Evolutionary conservation across 1,140 invertebrate genomes (phyloP).

Genomic region (Lepidostoma basale): DNA sequence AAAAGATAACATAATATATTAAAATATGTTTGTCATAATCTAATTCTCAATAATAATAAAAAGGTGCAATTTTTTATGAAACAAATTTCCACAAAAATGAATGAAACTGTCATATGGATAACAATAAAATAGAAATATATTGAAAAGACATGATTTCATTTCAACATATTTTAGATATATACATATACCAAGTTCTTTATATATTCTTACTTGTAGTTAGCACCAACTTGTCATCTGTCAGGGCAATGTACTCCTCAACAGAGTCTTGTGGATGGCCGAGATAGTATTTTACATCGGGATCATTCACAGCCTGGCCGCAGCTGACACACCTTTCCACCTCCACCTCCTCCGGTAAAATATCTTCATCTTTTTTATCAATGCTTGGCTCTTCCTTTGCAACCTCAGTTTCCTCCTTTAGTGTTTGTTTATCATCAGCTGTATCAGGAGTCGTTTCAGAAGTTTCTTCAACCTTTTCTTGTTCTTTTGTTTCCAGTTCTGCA

Average conservation of each 20-base stretch:
- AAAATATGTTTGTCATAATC: too few relatives aligned
- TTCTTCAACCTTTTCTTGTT: not conserved
- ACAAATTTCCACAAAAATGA: too few relatives aligned
- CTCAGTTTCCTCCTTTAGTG: too few relatives aligned
- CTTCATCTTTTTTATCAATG: not conserved
- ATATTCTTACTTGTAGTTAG: conserved; percentile 67
- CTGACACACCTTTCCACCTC: conserved; percentile 56
- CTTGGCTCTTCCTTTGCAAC: not conserved
- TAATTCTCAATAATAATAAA: too few relatives aligned
- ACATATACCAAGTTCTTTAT: too few relatives aligned
- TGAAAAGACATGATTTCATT: too few relatives aligned
- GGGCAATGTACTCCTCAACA: conserved; percentile 76
- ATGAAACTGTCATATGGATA: too few relatives aligned
- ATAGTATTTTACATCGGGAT: conserved; percentile 70
- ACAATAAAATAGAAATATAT: too few relatives aligned
- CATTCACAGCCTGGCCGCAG: conserved; percentile 69
- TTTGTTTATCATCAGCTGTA: not conserved
- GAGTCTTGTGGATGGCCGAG: conserved; percentile 77
- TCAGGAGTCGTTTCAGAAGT: not conserved
- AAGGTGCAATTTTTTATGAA: too few relatives aligned
- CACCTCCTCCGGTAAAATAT: not conserved
- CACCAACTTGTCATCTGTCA: conserved; percentile 77
- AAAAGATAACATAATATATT: too few relatives aligned
- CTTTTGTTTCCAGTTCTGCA: not conserved
- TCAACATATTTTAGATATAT: too few relatives aligned